phyloP scores from a whole-genome alignment of 2,888 invertebrate species.

The Choreutis nemorana region DNA sequence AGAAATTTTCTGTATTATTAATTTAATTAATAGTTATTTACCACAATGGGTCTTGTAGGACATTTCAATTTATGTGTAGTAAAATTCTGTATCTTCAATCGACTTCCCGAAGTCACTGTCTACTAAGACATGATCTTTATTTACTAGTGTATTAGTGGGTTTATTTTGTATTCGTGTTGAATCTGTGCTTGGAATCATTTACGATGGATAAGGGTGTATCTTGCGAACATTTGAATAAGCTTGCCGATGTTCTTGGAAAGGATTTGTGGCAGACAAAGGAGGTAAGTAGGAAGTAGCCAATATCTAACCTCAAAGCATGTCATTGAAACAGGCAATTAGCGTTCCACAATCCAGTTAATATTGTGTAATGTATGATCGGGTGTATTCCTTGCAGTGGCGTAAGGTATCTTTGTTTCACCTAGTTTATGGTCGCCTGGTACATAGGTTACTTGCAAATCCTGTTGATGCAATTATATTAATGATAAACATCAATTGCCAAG shows the following conservation, averaged over 20 bases:
- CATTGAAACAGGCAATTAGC: slow-evolving; percentile 34
- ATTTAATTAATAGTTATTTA: slow-evolving; percentile 42
- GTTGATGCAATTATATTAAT: no score
- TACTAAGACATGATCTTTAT: slow-evolving; percentile 38
- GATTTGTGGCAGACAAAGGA: slow-evolving; percentile 56
- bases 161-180: slow-evolving; percentile 33
- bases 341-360: slow-evolving; percentile 33
- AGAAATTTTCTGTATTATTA: slow-evolving; percentile 58
- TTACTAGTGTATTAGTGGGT: slow-evolving; percentile 29
- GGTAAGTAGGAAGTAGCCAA: slow-evolving; percentile 36
- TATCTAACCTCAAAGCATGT: slow-evolving; percentile 44
- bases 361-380: slow-evolving; percentile 30
- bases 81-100: no score
- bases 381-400: not conserved
- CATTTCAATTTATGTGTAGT: no score
- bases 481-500: no score
- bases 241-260: slow-evolving; percentile 40
- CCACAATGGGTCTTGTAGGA: no score
- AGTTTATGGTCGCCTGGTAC: slow-evolving; percentile 9
- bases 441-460: slow-evolving; percentile 4
- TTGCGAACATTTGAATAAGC: slow-evolving; percentile 56
- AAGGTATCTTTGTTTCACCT: no score
- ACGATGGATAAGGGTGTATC: slow-evolving; percentile 57
- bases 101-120: no score
- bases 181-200: slow-evolving; percentile 19